Evolutionary conservation across 2,888 invertebrate genomes (phyloP), one percentile per base, ranked within the genome.

Genomic region (Lasioglossum villosulum): DNA sequence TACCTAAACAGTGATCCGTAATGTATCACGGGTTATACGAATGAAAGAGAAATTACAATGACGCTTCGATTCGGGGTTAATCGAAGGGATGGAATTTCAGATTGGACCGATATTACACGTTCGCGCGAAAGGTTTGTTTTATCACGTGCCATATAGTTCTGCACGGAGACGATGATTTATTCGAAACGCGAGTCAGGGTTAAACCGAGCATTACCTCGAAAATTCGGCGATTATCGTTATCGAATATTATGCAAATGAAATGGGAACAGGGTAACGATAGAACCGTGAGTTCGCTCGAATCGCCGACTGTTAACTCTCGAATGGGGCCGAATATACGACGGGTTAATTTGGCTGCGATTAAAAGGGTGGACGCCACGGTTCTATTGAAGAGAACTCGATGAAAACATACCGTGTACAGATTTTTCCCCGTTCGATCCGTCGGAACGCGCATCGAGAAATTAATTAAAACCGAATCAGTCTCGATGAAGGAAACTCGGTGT

Each of bases 211-310:
- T 70, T 39, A 70, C n/a, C 39, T 14, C 12, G 39, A 39, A 37
- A 70, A 70, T 70, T 39, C 70, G 5, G 23, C n/a, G 70, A 70
- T 70, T 39, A 70, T 70, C 39, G 70, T 70, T 39, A 39, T 70
- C n/a, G 70, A 70, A 70, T n/a, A 70, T 70, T 70, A 70, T 70
- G 70, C 70, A 70, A 39, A 70, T 70, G n/a, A 14, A 37, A 70
- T 70, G 23, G n/a, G 70, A 39, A 39, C 70, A 39, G 39, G 39
- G n/a, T 70, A 37, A 39, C 39, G 70, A 70, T 39, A n/a, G 70
- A 70, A 23, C 23, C 14, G 68, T 39, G 34, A 12, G 37, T n/a
- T 70, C 70, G 14, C 14, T n/a, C 14, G 70, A 39, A 70, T 70
- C 39, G 23, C 14, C 39, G 39, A 39, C 23, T n/a, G 37, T 70